These are phyloP conservation scores for Onchidella celtica DNA, from an alignment of 2,888 invertebrate genomes.

Conservation along the genomic window DNA sequence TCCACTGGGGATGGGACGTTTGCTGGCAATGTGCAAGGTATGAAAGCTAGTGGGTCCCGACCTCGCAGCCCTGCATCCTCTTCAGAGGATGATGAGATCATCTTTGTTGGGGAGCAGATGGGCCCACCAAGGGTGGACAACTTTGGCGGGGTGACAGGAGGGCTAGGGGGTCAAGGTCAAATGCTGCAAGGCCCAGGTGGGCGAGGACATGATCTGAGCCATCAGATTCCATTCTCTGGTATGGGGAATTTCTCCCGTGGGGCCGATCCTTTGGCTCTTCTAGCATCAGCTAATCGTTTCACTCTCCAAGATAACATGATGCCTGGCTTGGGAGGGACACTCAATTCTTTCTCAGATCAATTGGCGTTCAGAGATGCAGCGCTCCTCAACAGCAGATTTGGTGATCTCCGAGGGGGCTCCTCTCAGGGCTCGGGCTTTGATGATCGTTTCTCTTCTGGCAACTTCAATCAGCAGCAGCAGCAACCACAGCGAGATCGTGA, in stretches of 20 bases:
- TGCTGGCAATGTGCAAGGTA: background rate
- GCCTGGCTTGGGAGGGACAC: conserved; percentile 14
- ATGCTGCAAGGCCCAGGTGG: conserved; percentile 50
- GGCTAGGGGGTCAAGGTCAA: conserved; percentile 41
- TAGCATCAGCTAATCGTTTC: conserved; percentile 48
- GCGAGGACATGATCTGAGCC: conserved; percentile 29
- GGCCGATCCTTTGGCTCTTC: conserved; percentile 40
- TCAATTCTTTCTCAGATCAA: conserved; percentile 48
- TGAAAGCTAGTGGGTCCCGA: conserved; percentile 30
- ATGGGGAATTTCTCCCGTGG: conserved; percentile 46
- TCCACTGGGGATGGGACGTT: conserved; percentile 39
- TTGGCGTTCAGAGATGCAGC: conserved; percentile 47
- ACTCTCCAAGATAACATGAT: conserved; percentile 48
- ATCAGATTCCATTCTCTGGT: conserved; percentile 40
- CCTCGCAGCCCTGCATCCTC: conserved; percentile 45
- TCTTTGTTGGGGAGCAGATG: conserved; percentile 52
- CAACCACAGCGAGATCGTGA: conserved; percentile 44
- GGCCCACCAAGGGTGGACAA: conserved; percentile 41
- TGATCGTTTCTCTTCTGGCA: conserved; percentile 42
- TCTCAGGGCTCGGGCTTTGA: conserved; percentile 35
- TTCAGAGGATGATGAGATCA: conserved; percentile 53
- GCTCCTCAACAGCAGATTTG: conserved; percentile 47
- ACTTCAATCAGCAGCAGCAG: conserved; percentile 41
- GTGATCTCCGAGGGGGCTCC: conserved; percentile 42
- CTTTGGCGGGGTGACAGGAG: conserved; percentile 31